Conservation (phyloP, 2,113 vertebrate species). For the Pangasianodon gigas region DNA sequence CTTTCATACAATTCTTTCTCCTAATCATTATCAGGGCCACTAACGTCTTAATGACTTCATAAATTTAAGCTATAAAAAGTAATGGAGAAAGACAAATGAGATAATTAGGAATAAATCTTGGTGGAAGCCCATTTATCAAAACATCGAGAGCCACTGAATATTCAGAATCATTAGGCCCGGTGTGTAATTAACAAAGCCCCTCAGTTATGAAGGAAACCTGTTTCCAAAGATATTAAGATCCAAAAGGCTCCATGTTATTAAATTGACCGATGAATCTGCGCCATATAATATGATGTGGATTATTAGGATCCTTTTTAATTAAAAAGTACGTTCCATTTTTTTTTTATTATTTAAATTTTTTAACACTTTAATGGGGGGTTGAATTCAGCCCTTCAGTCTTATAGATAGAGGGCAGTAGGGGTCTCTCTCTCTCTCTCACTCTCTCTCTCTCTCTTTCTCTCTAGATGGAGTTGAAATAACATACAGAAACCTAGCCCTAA, state of each 20-base stretch:
- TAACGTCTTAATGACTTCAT: slow-evolving; percentile 95
- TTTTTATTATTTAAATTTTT: slow-evolving; percentile 78
- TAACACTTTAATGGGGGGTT: slow-evolving; percentile 81
- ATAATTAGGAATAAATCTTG: slow-evolving; percentile 99
- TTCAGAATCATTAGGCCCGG: slow-evolving; percentile 95
- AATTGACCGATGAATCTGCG: slow-evolving; percentile 89
- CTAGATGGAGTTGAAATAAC: slow-evolving; percentile 46
- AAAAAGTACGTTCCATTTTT: slow-evolving; percentile 81
- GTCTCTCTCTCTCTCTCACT: slow-evolving; percentile 35
- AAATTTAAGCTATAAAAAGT: slow-evolving; percentile 99
- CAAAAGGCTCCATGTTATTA: slow-evolving; percentile 88
- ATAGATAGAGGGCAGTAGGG: slow-evolving; percentile 69
- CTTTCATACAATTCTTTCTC: slow-evolving; percentile 87
- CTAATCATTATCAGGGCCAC: slow-evolving; percentile 87
- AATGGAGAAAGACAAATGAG: slow-evolving; percentile 99
- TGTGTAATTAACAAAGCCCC: slow-evolving; percentile 88
- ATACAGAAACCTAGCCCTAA: slow-evolving; percentile 66
- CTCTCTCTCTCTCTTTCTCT: slow-evolving; percentile 27
- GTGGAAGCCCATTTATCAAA: slow-evolving; percentile 95
- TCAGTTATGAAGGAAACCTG: slow-evolving; percentile 87
- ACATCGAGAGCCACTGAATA: slow-evolving; percentile 93
- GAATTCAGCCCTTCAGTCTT: slow-evolving; percentile 74
- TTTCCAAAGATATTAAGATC: slow-evolving; percentile 90
- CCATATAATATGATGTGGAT: slow-evolving; percentile 88
- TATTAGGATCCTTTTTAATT: slow-evolving; percentile 88